Conservation (phyloP, 2,888 invertebrate species). For the Acronicta leporina region DNA sequence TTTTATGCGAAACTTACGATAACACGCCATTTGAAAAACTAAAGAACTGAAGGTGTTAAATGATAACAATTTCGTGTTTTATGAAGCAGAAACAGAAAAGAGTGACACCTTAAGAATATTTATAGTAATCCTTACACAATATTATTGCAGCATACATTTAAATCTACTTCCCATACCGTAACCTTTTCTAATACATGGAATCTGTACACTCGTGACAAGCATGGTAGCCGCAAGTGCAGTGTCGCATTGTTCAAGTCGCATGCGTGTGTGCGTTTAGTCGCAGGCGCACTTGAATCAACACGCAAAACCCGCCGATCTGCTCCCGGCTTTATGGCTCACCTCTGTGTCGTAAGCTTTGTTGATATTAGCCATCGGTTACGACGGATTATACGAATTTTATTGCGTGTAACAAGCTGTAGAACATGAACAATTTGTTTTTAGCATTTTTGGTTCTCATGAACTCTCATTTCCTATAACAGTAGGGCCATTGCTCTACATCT, state of each 20-base stretch:
- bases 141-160: slow-evolving; percentile 8
- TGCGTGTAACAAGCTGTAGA: slow-evolving; percentile 62
- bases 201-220: slow-evolving; percentile 42
- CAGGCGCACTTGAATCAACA: slow-evolving; percentile 79
- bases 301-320: slow-evolving; percentile 60
- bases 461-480: slow-evolving; percentile 30
- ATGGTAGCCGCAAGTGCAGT: slow-evolving; percentile 56
- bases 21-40: slow-evolving; percentile 3
- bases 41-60: not conserved
- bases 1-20: slow-evolving; percentile 16
- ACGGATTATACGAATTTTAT: slow-evolving; percentile 63
- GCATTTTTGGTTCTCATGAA: slow-evolving; percentile 47
- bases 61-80: not conserved
- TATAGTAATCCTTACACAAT: slow-evolving; percentile 1
- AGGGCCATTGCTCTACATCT: slow-evolving; percentile 41
- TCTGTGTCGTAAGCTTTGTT: slow-evolving; percentile 63
- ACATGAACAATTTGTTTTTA: slow-evolving; percentile 49
- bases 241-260: slow-evolving; percentile 59
- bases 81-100: not conserved
- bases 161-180: slow-evolving; percentile 22
- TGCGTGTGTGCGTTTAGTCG: slow-evolving; percentile 43
- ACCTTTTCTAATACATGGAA: slow-evolving; percentile 37
- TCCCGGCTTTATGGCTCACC: slow-evolving; percentile 57
- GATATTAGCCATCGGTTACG: slow-evolving; percentile 66
- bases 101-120: not conserved